Conservation (phyloP, 2,888 invertebrate genomes). For the Phlogophora meticulosa region DNA sequence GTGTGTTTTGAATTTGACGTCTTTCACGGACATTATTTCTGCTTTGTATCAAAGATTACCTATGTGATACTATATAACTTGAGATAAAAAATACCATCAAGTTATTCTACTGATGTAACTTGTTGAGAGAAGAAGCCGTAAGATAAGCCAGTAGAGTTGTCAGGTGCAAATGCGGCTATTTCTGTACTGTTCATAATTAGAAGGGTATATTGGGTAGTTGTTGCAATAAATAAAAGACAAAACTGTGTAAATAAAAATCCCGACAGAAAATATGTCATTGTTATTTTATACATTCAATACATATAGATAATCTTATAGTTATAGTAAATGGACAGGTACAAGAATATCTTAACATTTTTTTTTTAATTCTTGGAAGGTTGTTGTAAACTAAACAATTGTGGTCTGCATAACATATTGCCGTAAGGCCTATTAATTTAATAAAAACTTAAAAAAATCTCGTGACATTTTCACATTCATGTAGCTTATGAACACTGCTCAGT, state of each 20-base stretch:
- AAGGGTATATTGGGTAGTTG: not conserved
- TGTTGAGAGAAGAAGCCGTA: too few relatives aligned
- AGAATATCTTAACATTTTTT: constrained; percentile 21
- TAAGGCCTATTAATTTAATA: not conserved
- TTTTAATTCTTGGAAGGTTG: not conserved
- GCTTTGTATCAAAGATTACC: too few relatives aligned
- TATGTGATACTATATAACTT: too few relatives aligned
- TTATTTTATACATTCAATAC: constrained; percentile 25
- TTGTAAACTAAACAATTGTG: not conserved
- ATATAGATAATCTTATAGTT: constrained; percentile 20
- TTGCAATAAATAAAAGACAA: constrained; percentile 25
- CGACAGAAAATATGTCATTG: constrained; percentile 31
- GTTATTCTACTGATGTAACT: too few relatives aligned
- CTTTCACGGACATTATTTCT: too few relatives aligned
- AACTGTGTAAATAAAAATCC: constrained; percentile 4
- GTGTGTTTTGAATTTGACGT: too few relatives aligned
- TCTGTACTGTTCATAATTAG: too few relatives aligned
- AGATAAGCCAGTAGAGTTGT: too few relatives aligned
- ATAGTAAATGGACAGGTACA: constrained; percentile 50
- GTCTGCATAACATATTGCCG: not conserved
- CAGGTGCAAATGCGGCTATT: too few relatives aligned
- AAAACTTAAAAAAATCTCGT: not conserved
- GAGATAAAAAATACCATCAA: too few relatives aligned
- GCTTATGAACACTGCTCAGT: constrained; percentile 7
- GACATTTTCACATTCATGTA: constrained; percentile 10